Conservation (phyloP, 2,888 invertebrate genomes). For the Netelia fuscicornis region DNA sequence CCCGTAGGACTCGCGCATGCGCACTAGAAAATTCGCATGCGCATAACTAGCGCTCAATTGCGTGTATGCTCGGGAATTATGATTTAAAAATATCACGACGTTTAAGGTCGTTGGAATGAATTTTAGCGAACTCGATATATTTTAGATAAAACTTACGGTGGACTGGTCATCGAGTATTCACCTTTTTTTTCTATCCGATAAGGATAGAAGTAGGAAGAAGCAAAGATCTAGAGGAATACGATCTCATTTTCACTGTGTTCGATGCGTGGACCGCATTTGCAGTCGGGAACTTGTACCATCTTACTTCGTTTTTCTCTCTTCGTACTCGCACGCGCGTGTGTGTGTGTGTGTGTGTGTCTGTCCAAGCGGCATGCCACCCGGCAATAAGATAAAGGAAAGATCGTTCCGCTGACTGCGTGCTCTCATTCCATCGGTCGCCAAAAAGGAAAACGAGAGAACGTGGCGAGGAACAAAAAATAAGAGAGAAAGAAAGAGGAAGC, state of each 20-base stretch:
- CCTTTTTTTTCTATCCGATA: not conserved
- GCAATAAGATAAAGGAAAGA: conserved; percentile 63
- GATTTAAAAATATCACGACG: too few relatives aligned
- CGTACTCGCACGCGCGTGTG: not conserved
- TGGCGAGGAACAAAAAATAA: conserved; percentile 16
- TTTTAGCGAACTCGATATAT: too few relatives aligned
- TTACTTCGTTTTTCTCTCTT: conserved; percentile 28
- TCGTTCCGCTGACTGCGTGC: conserved; percentile 51
- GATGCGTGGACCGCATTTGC: not conserved
- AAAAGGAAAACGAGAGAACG: conserved; percentile 43
- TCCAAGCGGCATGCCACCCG: conserved; percentile 50
- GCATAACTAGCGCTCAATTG: too few relatives aligned
- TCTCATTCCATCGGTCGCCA: conserved; percentile 48
- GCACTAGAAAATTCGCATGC: too few relatives aligned
- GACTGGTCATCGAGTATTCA: too few relatives aligned
- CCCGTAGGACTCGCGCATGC: too few relatives aligned
- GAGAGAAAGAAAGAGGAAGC: conserved; percentile 45
- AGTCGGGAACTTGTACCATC: conserved; percentile 19
- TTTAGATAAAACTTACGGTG: too few relatives aligned
- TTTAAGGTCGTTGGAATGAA: too few relatives aligned
- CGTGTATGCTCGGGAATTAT: too few relatives aligned
- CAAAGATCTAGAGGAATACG: conserved; percentile 34
- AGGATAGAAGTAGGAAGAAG: not conserved
- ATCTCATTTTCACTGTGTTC: conserved; percentile 17
- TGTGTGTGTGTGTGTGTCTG: not conserved